Base-by-base conservation (phyloP, 1,140 invertebrate genomes). In the Dendroctonus ponderosae region DNA sequence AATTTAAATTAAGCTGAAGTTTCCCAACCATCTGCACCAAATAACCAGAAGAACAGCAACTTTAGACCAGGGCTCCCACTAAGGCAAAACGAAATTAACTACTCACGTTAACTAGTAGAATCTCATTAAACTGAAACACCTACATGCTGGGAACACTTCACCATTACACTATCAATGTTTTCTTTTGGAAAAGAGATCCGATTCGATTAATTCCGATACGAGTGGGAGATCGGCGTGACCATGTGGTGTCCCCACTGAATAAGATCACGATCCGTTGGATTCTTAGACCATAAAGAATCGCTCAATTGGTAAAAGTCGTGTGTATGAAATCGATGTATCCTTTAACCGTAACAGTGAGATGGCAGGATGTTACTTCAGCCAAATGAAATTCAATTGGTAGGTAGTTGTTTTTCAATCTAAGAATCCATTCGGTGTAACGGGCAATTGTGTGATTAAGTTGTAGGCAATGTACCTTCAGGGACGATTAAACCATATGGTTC, bases 201-300 rank as follows among this genome's bases (percentile, higher is more conserved):
- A 59, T 62, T 52, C 48, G 48, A 62, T 62, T 51, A 62, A 46
- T 41, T 14, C 50, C 37, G 43, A 51, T 50, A 26, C 58, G 59
- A 62, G 59, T 62, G 59, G 59, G 59, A 62, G 59, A 51, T 52
- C 14, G 38, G 38, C 59, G 12, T 52, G 59, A 62, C 59, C 59
- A 62, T 62, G 59, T 52, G 49, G 49, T 62, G 59, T 62, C 59
- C 48, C 59, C 59, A 62, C 59, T 62, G 52, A 62, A 62, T 51
- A 62, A 62, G 59, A 62, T 62, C 59, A 62, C 48, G 59, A 62
- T 62, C 58, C 52, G 14, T 11, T 26, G n/a, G 39, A 52, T 62
- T 51, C 52, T 52, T 51, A 61, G 44, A 49, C 58, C 58, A 61
- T 61, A 61, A 62, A 62, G 48, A 62, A 62, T 62, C 59, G 59